Evolutionary conservation across 1,140 invertebrate genomes (phyloP).

Genomic region (Zaprionus inermis): DNA sequence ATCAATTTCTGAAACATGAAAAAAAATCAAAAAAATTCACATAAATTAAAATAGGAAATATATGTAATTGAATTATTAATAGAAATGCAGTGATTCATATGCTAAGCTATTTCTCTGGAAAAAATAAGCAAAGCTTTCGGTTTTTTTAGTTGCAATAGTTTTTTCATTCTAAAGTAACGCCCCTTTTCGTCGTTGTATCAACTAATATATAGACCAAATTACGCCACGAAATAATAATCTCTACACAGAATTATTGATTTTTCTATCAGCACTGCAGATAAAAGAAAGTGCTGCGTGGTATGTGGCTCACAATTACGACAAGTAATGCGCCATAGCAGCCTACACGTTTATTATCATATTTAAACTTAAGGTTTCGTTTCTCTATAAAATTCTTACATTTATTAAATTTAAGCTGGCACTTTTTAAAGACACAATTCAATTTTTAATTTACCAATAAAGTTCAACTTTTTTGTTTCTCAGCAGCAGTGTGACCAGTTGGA

Average conservation of each 20-base stretch:
- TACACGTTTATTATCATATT: neutral
- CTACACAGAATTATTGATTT: constrained; percentile 51
- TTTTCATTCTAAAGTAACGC: constrained; percentile 1
- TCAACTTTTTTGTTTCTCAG: constrained; percentile 18
- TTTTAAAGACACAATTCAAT: neutral
- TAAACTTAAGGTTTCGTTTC: no score
- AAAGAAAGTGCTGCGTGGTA: constrained; percentile 53
- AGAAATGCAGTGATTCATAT: neutral
- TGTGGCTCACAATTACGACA: neutral
- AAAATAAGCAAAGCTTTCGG: neutral
- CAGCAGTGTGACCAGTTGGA: constrained; percentile 27
- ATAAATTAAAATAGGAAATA: neutral
- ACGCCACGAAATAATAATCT: constrained; percentile 11
- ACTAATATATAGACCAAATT: constrained; percentile 13
- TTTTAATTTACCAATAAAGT: constrained; percentile 4
- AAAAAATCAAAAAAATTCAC: neutral
- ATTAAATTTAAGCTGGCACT: neutral
- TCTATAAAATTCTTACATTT: neutral
- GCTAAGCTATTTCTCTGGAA: neutral
- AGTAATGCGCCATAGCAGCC: neutral
- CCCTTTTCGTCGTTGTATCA: constrained; percentile 14
- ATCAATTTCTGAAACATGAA: constrained; percentile 29
- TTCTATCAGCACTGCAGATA: constrained; percentile 25
- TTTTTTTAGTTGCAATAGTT: neutral
- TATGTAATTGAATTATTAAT: neutral